Evolutionary conservation across 2,888 invertebrate species (phyloP).

Genomic region (Mamestra brassicae): DNA sequence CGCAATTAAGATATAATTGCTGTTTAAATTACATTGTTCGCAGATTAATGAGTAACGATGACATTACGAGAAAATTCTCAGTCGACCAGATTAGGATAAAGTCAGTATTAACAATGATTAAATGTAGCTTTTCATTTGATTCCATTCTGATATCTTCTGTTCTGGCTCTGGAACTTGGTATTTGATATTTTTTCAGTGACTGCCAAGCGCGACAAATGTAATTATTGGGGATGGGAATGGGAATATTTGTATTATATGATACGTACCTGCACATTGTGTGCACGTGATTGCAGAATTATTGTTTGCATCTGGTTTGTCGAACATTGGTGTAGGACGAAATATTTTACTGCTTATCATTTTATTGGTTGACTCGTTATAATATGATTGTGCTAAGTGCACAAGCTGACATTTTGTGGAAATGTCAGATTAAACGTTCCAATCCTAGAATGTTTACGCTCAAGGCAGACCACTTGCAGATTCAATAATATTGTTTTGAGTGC

Average conservation of each 20-base stretch:
- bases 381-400: constrained; percentile 37
- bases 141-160: background rate
- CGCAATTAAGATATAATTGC: constrained; percentile 43
- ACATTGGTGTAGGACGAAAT: background rate
- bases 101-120: background rate
- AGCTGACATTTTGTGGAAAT: constrained; percentile 73
- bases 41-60: constrained; percentile 19
- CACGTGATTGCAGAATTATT: constrained; percentile 4
- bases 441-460: constrained; percentile 73
- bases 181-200: background rate
- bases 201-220: background rate
- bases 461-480: constrained; percentile 71
- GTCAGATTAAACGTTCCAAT: constrained; percentile 68
- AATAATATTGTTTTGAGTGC: constrained; percentile 70
- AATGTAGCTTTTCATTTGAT: constrained; percentile 1
- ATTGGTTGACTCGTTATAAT: constrained; percentile 20
- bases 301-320: constrained; percentile 6
- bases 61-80: constrained; percentile 31
- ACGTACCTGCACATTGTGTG: background rate
- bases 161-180: background rate
- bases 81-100: background rate
- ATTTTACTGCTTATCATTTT: constrained; percentile 15
- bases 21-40: constrained; percentile 40
- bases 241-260: background rate
- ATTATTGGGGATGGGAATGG: background rate